Base-by-base conservation (phyloP, 1,140 invertebrate genomes). In the Epicauta chinensis region DNA sequence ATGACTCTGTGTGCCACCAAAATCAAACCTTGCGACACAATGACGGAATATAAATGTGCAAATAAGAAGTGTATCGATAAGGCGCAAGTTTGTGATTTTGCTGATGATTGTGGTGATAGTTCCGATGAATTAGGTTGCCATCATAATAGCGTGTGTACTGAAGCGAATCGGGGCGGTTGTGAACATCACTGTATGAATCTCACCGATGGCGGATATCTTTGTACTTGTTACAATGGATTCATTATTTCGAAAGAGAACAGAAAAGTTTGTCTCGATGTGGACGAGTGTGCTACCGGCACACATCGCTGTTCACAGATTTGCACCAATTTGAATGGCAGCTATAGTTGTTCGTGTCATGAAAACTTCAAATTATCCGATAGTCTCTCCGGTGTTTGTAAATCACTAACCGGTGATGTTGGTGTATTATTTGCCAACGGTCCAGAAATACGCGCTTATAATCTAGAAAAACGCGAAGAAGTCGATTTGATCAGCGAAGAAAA, bases 231-330 rank as follows among this genome's bases (percentile, higher is more conserved):
- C 68, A 76, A 81, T 11, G 94, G 93, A 29, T 97, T 86, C 69
- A 87, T 89, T 49, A 88, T 91, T 12, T 82, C 85, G 0, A 68
- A 73, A 12, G 78, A 79, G 7, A 88, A 90, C 67, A 76, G 79
- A 39, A 91, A 91, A 69, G 77, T 82, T 54, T 92, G 89, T 65
- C 73, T 84, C 30, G 92, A 97, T 71, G 77, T 96, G n/a, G 83
- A 98, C 69, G 94, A 98, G 73, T 97, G 95, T 68, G 73, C 78
- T 0, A 81, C 82, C 4, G 84, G 86, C 9, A 78, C 80, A 9
- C 89, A 97, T 68, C 85, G 87, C 53, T 98, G 94, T 71, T 90
- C 92, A 1, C 95, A 98, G 65, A 73, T 91, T 3, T 97, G 95
- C 65, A 82, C 80, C 10, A 98, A 97, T 67, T 62, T 93, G n/a